These are phyloP conservation scores for Chauna torquata DNA, from an alignment of 2,113 vertebrate genomes.

Conservation along the genomic window DNA sequence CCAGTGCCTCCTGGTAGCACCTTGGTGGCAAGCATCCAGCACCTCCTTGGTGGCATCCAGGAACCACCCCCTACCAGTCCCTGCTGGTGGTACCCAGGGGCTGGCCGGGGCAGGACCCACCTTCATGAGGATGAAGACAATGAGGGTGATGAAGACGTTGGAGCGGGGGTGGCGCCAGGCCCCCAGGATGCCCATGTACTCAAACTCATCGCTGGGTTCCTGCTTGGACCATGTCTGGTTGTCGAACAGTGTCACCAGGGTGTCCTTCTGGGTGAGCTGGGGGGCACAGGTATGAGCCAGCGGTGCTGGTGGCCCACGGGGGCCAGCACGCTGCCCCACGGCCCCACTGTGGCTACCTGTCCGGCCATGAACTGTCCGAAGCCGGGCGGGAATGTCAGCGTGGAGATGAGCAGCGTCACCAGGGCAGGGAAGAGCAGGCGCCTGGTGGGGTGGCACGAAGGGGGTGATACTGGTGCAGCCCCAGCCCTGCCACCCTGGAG, in stretches of 20 bases:
- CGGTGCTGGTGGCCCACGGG: not conserved
- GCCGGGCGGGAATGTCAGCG: constrained; percentile 92
- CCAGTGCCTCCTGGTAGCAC: not conserved
- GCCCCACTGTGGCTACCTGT: constrained; percentile 75
- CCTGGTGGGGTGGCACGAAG: constrained; percentile 53
- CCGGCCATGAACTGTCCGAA: constrained; percentile 99
- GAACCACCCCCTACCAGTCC: not conserved
- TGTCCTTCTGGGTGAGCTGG: constrained; percentile 96
- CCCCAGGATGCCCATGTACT: constrained; percentile 83
- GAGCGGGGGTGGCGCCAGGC: constrained; percentile 91
- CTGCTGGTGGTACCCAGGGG: not conserved
- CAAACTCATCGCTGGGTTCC: constrained; percentile 87
- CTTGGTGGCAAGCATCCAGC: not conserved
- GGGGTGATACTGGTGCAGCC: not conserved
- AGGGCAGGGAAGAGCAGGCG: constrained; percentile 92
- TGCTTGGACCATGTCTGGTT: constrained; percentile 95
- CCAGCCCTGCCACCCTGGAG: not conserved
- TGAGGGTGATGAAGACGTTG: constrained; percentile 92
- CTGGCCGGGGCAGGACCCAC: constrained; percentile 57
- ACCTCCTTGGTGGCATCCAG: not conserved
- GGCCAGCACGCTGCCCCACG: accelerated
- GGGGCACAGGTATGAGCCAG: not conserved
- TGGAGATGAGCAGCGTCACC: constrained; percentile 91
- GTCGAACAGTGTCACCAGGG: constrained; percentile 92
- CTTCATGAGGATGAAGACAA: constrained; percentile 98